phyloP scores from a whole-genome alignment of 2,113 vertebrate genomes.

The Perca schrenkii region DNA sequence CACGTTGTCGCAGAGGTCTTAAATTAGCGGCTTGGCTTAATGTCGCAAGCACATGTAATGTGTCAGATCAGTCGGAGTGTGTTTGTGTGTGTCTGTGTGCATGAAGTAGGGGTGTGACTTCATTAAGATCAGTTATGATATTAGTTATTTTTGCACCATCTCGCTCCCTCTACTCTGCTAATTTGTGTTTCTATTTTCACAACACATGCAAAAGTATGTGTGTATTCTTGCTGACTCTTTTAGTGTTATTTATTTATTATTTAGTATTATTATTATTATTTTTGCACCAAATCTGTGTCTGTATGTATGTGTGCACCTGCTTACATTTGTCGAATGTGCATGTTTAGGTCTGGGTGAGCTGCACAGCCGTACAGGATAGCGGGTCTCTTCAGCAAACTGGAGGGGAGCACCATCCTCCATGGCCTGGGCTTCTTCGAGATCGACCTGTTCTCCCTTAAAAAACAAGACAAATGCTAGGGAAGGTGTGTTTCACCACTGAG shows the following conservation, averaged over 20 bases:
- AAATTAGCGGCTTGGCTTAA: conserved; percentile 50
- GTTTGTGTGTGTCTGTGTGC: background rate
- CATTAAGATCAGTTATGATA: conserved; percentile 36
- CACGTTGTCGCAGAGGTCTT: conserved; percentile 26
- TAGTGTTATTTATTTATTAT: background rate
- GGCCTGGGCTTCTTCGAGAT: background rate
- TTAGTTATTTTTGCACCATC: conserved; percentile 16
- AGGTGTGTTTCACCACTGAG: background rate
- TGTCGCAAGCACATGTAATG: conserved; percentile 31
- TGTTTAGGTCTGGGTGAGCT: background rate
- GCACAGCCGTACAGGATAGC: background rate
- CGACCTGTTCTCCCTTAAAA: background rate
- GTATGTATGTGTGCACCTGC: background rate
- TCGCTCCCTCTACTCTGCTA: background rate
- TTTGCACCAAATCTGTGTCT: conserved; percentile 7
- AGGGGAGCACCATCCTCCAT: background rate
- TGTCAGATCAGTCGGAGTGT: conserved; percentile 24
- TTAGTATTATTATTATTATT: too few species aligned
- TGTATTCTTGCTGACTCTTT: background rate
- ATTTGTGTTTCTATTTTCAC: background rate
- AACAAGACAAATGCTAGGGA: background rate
- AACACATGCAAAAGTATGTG: background rate
- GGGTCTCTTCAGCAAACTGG: background rate
- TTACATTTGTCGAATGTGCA: background rate
- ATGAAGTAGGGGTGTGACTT: conserved; percentile 16